phyloP scores from a whole-genome alignment of 2,888 invertebrate genomes.

The Eudasyphora cyanicolor region DNA sequence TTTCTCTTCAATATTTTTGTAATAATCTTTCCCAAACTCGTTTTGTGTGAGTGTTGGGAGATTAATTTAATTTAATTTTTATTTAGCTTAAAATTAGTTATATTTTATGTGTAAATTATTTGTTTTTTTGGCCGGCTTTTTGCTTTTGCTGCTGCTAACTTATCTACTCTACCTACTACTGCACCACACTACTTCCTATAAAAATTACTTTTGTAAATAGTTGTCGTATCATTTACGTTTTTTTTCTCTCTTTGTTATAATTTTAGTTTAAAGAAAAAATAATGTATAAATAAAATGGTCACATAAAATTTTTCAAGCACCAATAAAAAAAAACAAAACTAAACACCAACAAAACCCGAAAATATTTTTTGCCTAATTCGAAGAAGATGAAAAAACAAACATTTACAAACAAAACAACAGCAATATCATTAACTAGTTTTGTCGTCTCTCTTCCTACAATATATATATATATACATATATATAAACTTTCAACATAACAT shows the following conservation, averaged over 20 bases:
- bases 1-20: too few species aligned
- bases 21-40: not conserved
- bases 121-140: conserved; percentile 17
- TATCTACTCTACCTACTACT: too few species aligned
- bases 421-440: conserved; percentile 18
- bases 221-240: not conserved
- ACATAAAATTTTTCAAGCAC: conserved; percentile 55
- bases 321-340: conserved; percentile 29
- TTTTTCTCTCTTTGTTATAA: conserved; percentile 18
- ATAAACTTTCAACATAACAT: too few species aligned
- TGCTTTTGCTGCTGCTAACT: conserved; percentile 13
- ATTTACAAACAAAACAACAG: not conserved
- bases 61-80: not conserved
- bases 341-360: conserved; percentile 15
- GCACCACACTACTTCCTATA: not conserved
- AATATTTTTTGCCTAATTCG: conserved; percentile 15
- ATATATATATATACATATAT: too few species aligned
- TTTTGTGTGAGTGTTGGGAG: not conserved
- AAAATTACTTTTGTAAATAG: conserved; percentile 19
- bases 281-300: conserved; percentile 66
- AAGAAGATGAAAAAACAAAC: not conserved
- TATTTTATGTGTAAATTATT: not conserved
- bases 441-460: conserved; percentile 25
- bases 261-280: conserved; percentile 56
- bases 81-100: too few species aligned